Conservation (phyloP, 2,888 invertebrate species). For the Drosophila buzzatii region DNA sequence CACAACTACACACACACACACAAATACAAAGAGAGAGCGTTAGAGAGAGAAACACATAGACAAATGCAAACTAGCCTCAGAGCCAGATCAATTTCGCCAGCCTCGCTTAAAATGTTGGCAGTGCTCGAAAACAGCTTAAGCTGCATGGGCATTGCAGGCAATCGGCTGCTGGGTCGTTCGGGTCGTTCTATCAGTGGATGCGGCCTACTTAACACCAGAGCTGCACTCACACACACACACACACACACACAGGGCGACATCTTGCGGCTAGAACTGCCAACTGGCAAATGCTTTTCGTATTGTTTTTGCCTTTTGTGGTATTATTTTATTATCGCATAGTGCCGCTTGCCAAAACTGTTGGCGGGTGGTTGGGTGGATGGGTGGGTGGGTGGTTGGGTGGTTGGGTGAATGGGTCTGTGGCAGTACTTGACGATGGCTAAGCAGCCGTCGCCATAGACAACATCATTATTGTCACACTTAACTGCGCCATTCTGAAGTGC, state of each 20-base stretch:
- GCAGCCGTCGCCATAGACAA: conserved; percentile 51
- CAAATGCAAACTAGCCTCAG: background rate
- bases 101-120: conserved; percentile 44
- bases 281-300: conserved; percentile 21
- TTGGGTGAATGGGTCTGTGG: background rate
- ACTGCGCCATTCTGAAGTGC: conserved; percentile 60
- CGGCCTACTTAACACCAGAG: conserved; percentile 44
- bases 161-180: conserved; percentile 11
- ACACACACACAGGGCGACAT: conserved; percentile 5
- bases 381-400: background rate
- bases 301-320: conserved; percentile 20
- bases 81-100: conserved; percentile 18
- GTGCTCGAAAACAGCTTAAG: conserved; percentile 47
- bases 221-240: too few species aligned
- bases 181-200: conserved; percentile 24
- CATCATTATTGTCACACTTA: conserved; percentile 72
- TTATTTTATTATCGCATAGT: conserved; percentile 47
- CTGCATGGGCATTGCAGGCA: conserved; percentile 37
- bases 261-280: conserved; percentile 27
- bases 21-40: background rate
- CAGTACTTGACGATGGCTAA: conserved; percentile 32
- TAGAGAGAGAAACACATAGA: background rate
- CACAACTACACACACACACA: conserved; percentile 10
- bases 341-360: conserved; percentile 44
- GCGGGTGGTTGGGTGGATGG: background rate